phyloP scores from a whole-genome alignment of 2,797 vertebrate genomes.

The Clarias laeviceps region DNA sequence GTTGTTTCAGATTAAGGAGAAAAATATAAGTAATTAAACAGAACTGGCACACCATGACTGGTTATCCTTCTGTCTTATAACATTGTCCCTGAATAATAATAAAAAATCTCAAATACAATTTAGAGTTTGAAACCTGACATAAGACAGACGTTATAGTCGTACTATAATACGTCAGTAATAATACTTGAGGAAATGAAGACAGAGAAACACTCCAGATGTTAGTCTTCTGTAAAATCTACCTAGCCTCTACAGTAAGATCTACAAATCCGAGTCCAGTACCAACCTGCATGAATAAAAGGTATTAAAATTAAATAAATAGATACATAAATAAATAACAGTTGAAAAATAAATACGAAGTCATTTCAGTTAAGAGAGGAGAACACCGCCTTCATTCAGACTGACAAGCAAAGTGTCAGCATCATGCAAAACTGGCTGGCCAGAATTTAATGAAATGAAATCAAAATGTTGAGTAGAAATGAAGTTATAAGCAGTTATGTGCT shows the following conservation, averaged over 20 bases:
- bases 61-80: background rate
- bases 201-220: background rate
- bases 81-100: constrained; percentile 21
- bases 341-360: background rate
- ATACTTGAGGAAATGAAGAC: background rate
- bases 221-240: background rate
- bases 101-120: constrained; percentile 11
- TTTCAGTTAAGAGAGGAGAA: background rate
- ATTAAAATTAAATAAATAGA: background rate
- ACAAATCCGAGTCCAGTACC: background rate
- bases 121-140: constrained; percentile 2
- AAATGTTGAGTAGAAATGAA: too few species aligned
- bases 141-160: background rate
- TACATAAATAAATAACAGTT: background rate
- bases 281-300: background rate
- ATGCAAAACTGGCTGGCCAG: too few species aligned
- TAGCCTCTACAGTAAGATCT: too few species aligned
- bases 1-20: background rate
- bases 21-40: background rate
- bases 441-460: too few species aligned
- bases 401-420: background rate
- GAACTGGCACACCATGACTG: background rate
- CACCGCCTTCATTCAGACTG: too few species aligned
- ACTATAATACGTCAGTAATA: background rate
- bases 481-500: too few species aligned